Percentiles rank a stretch among this genome's conserved stretches.
These are phyloP conservation scores for Phataginus tetradactyla DNA, from an alignment of 2,797 vertebrate species.

Conservation along the genomic window DNA sequence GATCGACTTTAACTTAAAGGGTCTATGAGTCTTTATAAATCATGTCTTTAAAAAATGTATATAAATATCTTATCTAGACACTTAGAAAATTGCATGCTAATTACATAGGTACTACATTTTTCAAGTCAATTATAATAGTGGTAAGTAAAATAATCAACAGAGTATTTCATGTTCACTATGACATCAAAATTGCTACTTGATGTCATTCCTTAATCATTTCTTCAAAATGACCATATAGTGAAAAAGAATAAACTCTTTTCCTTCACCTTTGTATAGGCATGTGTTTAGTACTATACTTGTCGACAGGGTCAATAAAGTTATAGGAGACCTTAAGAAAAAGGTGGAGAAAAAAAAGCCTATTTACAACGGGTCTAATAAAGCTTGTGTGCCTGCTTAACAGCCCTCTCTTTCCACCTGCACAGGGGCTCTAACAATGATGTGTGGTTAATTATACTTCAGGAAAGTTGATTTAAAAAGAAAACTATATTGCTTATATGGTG, in stretches of 20 bases:
- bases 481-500: background rate
- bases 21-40: background rate
- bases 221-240: background rate
- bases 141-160: constrained; percentile 6
- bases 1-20: constrained; percentile 29
- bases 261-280: background rate
- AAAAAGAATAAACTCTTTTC: background rate
- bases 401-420: background rate
- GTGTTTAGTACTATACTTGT: background rate
- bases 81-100: background rate
- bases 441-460: background rate
- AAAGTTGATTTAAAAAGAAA: background rate
- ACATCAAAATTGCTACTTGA: background rate
- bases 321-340: background rate
- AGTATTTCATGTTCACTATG: constrained; percentile 11
- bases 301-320: constrained; percentile 32
- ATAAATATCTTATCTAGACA: background rate
- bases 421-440: background rate
- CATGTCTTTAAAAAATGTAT: background rate
- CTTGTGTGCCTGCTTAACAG: background rate
- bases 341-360: background rate
- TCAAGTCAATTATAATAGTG: background rate
- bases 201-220: background rate
- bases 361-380: background rate
- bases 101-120: background rate